Evolutionary conservation across 2,797 vertebrate species (phyloP), one percentile per base, ranked within the genome.

Genomic region (Pagetopsis macropterus): DNA sequence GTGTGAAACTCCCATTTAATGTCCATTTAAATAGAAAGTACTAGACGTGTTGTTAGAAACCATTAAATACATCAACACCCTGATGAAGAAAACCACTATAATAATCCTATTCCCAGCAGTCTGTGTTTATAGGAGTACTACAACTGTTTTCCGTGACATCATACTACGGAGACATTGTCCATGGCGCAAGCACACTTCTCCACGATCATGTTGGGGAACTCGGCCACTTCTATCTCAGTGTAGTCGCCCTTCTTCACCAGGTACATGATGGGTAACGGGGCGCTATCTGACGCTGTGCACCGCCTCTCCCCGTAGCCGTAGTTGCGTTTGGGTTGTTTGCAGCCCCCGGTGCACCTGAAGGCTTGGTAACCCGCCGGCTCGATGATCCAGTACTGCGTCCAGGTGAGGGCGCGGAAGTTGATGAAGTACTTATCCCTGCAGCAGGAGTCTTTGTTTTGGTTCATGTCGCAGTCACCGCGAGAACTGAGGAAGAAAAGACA

Each of bases 201-300:
- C 0, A 96, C 87, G 0, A 98, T 89, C 96, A 98, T 98, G 37
- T 95, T 95, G 13, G 97, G 96, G 65, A 98, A 96, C 59, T 98
- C 97, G 0, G 97, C 96, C 19, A 96, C 97, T 79, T 98, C 95
- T 0, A 98, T 96, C 84, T 97, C 96, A 0, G 97, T 97, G 92
- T 94, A 96, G 84, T 98, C 96, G 3, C 95, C 97, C 65, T 95
- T 96, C 87, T 94, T 95, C 71, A 96, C 93, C 57, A 98, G 94
- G 92, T 98, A 98, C 94, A 98, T 97, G 90, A 98, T 87, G 31
- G 97, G 97, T 21, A 98, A 83, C 0, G 97, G 93, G 5, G 96
- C 93, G 65, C 94, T 97, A 40, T 95, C 95, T 0, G 91, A 90
- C 51, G 81, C 93, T 0, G 94, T 89, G 11, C 97, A 98, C 57